Base-by-base conservation (phyloP, 2,113 vertebrate species). In the Rafetus swinhoei region DNA sequence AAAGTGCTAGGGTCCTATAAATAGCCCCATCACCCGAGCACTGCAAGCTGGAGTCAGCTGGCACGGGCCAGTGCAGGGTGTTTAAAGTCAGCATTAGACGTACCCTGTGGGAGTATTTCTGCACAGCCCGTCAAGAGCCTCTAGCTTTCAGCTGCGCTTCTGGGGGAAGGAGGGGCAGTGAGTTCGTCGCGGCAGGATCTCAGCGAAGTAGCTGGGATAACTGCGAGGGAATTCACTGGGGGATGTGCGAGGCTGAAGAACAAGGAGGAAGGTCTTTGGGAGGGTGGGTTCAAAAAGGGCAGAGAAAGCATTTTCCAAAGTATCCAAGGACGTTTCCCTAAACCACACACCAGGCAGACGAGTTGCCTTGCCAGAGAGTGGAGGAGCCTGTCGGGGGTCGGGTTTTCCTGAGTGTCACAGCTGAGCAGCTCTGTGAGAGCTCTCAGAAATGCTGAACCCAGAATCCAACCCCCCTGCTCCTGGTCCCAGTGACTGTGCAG, bases 371-470 rank as follows among this genome's bases (percentile, higher is more conserved):
- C 35, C 13, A 21, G 24, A 50, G 39, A 77, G 74, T 35, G 6
- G 19, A 6, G 39, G n/a, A 74, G 19, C 69, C 69, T 39, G 21
- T 74, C 39, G 10, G 11, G 10, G 16, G 29, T 32, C 29, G 32
- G 35, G 74, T 50, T 77, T 25, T 50, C 74, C 24, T 14, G 74
- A 69, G 65, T 15, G 24, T 77, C 39, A 13, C 45, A 50, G 74
- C 35, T 45, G 2, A 45, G 72, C 12, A 5, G 39, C 72, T 76
- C n/a, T 79, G 18, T 29, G 15, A 2, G 0, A 7, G 1, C 3
- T 55, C 39, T 2, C 22, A 1, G 0, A 1, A 45, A 25, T 11
- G 81, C 11, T 29, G 6, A 1, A 29, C 0, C 1, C 82, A 24
- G 80, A 50, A 1, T 4, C 2, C 3, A 0, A 1, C 3, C 2